Evolutionary conservation across 2,797 vertebrate genomes (phyloP).

Genomic region (Toxotes lorentzi): DNA sequence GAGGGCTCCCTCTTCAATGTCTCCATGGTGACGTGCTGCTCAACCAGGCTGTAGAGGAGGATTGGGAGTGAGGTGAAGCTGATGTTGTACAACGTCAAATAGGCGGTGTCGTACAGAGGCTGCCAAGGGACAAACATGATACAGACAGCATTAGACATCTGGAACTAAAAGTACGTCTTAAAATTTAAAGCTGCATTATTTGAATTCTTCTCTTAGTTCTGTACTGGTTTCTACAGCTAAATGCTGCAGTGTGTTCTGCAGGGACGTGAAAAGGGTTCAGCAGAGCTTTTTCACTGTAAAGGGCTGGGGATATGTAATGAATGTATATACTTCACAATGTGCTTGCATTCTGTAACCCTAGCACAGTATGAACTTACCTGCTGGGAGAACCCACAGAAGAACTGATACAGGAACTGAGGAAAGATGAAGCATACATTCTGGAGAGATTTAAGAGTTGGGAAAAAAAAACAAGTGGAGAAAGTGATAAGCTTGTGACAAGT

Average conservation of each 20-base stretch:
- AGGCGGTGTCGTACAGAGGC: slow-evolving; percentile 98
- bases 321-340: not conserved
- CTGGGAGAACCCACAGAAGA: slow-evolving; percentile 99
- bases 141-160: slow-evolving; percentile 1
- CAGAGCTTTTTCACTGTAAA: not conserved
- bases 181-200: not conserved
- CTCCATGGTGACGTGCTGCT: slow-evolving; percentile 94
- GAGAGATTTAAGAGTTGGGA: slow-evolving; percentile 61
- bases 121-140: slow-evolving; percentile 71
- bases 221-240: not conserved
- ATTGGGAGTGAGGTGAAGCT: slow-evolving; percentile 99
- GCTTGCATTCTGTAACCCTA: not conserved
- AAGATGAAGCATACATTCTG: slow-evolving; percentile 99
- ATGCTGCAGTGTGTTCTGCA: not conserved
- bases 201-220: not conserved
- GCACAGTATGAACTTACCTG: slow-evolving; percentile 86
- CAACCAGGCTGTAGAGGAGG: slow-evolving; percentile 95
- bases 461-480: slow-evolving; percentile 32
- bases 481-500: slow-evolving; percentile 64
- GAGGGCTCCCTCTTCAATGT: slow-evolving; percentile 92
- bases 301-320: not conserved
- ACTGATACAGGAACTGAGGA: slow-evolving; percentile 99
- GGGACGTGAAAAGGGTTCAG: not conserved
- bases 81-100: slow-evolving; percentile 99
- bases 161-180: not conserved